Conservation (phyloP, 23 tunicate species). For the Ascidia mentula region DNA sequence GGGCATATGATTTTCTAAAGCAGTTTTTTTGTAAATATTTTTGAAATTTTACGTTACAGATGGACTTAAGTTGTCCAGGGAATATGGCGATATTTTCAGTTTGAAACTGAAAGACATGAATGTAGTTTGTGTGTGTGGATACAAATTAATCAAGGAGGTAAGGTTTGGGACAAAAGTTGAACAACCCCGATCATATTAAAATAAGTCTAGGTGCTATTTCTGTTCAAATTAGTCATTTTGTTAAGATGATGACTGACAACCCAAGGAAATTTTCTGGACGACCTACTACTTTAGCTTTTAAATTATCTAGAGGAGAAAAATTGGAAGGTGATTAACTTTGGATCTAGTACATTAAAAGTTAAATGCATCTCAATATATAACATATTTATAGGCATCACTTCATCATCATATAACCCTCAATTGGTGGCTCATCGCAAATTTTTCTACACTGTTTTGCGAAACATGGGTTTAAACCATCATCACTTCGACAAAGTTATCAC, state of each 20-base stretch:
- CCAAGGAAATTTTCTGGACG: background rate
- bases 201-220: background rate
- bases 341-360: background rate
- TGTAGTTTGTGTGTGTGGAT: constrained; percentile 19
- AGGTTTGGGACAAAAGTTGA: background rate
- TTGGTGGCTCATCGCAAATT: constrained; percentile 1
- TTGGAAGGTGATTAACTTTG: background rate
- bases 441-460: background rate
- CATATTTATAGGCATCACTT: background rate
- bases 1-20: background rate
- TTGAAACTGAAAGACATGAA: background rate
- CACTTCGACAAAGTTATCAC: constrained; percentile 8
- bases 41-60: background rate
- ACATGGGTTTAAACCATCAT: background rate
- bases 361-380: background rate
- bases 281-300: background rate
- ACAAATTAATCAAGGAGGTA: constrained; percentile 17
- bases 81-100: constrained; percentile 9
- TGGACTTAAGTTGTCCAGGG: background rate
- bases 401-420: background rate
- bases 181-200: background rate
- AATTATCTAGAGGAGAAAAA: background rate
- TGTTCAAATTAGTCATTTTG: background rate
- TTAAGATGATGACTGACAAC: background rate
- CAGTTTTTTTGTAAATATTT: background rate